Evolutionary conservation across 2,888 invertebrate species (phyloP).

Genomic region (Dicyrtomina minuta): DNA sequence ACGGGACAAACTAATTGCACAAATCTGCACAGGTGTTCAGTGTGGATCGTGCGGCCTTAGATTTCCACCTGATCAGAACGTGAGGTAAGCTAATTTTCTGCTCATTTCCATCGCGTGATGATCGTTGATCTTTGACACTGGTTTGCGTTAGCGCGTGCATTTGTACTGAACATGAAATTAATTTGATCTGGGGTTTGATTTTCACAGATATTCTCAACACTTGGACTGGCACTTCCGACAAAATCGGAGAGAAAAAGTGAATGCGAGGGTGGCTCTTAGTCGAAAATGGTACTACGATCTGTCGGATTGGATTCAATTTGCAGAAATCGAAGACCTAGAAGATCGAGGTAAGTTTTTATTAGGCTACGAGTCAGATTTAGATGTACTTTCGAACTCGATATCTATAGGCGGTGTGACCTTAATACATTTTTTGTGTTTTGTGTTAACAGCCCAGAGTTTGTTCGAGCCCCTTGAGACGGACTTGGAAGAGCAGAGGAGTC

Average conservation of each 20-base stretch:
- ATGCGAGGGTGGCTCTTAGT: constrained; percentile 77
- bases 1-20: constrained; percentile 44
- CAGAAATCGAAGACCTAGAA: constrained; percentile 88
- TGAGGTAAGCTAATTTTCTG: constrained; percentile 68
- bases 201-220: constrained; percentile 81
- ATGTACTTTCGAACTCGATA: not conserved
- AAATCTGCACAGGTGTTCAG: constrained; percentile 85
- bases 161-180: not conserved
- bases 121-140: too few species aligned
- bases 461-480: constrained; percentile 69
- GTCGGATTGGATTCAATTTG: constrained; percentile 90
- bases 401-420: not conserved
- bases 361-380: not conserved
- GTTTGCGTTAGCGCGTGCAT: not conserved
- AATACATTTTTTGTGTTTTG: not conserved
- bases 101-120: not conserved
- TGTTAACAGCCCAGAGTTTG: constrained; percentile 75
- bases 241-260: constrained; percentile 84
- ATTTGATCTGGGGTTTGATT: not conserved
- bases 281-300: constrained; percentile 88
- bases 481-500: constrained; percentile 54
- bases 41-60: constrained; percentile 95
- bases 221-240: constrained; percentile 98
- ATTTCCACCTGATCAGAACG: constrained; percentile 85
- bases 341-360: constrained; percentile 67